phyloP scores from a whole-genome alignment of 2,797 vertebrate species.

The Peromyscus attwateri region DNA sequence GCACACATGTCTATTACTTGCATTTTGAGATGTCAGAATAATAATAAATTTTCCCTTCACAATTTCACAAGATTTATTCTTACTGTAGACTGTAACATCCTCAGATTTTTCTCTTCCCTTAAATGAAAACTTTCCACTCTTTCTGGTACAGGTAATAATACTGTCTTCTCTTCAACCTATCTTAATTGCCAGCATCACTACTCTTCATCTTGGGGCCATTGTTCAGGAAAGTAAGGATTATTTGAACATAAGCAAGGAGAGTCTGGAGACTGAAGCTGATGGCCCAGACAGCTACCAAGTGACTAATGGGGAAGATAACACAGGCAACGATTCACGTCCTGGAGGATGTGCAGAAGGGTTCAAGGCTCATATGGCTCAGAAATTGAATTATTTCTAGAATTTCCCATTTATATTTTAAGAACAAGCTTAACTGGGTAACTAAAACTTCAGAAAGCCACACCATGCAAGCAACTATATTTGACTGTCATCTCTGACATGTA shows the following conservation, averaged over 20 bases:
- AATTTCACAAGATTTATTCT: background rate
- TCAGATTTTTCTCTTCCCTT: background rate
- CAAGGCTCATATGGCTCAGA: background rate
- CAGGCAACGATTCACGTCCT: background rate
- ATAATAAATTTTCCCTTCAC: background rate
- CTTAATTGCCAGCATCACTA: background rate
- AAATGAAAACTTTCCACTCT: background rate
- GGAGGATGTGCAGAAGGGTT: background rate
- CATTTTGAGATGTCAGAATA: background rate
- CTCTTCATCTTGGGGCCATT: background rate
- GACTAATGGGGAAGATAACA: background rate
- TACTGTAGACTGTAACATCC: background rate
- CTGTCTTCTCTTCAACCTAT: background rate
- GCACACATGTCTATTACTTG: background rate
- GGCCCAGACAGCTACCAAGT: background rate
- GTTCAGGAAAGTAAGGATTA: background rate
- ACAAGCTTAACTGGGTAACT: background rate
- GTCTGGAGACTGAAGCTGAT: background rate
- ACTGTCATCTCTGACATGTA: background rate
- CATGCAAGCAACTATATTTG: background rate
- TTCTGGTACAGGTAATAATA: background rate
- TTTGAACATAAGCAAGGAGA: background rate
- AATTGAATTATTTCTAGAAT: background rate
- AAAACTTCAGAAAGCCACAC: background rate
- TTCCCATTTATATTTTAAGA: background rate